These are phyloP conservation scores for Poecile montanus DNA, from an alignment of 2,797 vertebrate species.

Conservation along the genomic window DNA sequence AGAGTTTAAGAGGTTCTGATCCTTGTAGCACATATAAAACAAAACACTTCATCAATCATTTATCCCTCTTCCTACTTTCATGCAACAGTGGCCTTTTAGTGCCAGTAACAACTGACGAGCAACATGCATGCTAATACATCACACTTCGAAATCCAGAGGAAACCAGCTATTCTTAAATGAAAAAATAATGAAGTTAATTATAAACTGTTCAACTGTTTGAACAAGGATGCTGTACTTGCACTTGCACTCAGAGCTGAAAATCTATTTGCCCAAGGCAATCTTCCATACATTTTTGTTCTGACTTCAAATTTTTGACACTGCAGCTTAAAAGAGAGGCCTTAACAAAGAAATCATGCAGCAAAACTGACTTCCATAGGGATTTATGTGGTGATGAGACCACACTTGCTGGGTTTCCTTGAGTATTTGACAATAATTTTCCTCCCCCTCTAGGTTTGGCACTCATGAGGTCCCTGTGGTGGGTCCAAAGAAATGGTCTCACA, in stretches of 20 bases:
- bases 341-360: conserved; percentile 58
- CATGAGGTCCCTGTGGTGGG: conserved; percentile 49
- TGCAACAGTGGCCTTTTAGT: neutral
- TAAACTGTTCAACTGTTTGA: neutral
- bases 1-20: neutral
- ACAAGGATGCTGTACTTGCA: neutral
- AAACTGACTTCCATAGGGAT: conserved; percentile 49
- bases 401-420: conserved; percentile 57
- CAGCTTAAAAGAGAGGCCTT: conserved; percentile 27
- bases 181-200: neutral
- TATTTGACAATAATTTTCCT: conserved; percentile 59
- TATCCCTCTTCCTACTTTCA: neutral
- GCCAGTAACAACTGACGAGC: neutral
- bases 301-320: conserved; percentile 44
- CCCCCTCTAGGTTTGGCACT: conserved; percentile 62
- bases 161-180: neutral
- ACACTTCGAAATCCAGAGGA: neutral
- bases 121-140: neutral
- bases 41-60: neutral
- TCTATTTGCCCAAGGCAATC: neutral
- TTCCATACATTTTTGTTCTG: conserved; percentile 23
- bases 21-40: neutral
- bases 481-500: conserved; percentile 66
- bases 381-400: conserved; percentile 76
- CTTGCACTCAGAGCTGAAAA: conserved; percentile 29